phyloP scores from a whole-genome alignment of 1,140 invertebrate species.

The Zaprionus nigranus region DNA sequence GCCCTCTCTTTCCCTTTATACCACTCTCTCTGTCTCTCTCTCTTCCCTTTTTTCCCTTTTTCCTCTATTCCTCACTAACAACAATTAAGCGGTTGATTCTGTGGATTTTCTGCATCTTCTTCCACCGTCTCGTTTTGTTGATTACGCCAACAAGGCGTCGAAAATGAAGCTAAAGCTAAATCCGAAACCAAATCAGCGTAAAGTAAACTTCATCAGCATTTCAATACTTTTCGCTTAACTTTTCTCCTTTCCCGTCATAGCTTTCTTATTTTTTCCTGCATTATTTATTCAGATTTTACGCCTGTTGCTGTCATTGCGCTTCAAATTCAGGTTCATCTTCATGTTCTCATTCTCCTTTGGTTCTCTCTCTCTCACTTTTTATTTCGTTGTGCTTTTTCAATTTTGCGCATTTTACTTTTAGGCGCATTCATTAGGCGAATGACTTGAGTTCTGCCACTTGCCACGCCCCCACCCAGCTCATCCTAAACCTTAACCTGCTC shows the following conservation, averaged over 20 bases:
- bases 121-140: conserved; percentile 42
- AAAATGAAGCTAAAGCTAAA: conserved; percentile 41
- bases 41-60: neutral
- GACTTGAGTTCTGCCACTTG: conserved; percentile 67
- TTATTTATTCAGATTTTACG: conserved; percentile 79
- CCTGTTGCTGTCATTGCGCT: conserved; percentile 72
- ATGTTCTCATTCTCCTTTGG: conserved; percentile 28
- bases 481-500: neutral
- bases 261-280: conserved; percentile 34
- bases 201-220: conserved; percentile 81
- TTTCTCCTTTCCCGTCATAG: conserved; percentile 24
- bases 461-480: conserved; percentile 29
- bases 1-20: neutral
- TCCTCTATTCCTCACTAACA: conserved; percentile 8
- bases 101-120: conserved; percentile 21
- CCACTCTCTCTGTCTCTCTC: neutral
- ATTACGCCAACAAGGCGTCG: conserved; percentile 57
- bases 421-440: conserved; percentile 77
- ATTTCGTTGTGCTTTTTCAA: conserved; percentile 48
- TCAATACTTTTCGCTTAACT: conserved; percentile 65
- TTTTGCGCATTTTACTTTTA: conserved; percentile 58
- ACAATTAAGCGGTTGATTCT: conserved; percentile 53
- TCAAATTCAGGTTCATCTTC: conserved; percentile 39
- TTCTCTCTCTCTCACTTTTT: conserved; percentile 3
- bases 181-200: conserved; percentile 69